Base-by-base conservation (phyloP, 2,113 vertebrate species). In the Galeopterus variegatus region DNA sequence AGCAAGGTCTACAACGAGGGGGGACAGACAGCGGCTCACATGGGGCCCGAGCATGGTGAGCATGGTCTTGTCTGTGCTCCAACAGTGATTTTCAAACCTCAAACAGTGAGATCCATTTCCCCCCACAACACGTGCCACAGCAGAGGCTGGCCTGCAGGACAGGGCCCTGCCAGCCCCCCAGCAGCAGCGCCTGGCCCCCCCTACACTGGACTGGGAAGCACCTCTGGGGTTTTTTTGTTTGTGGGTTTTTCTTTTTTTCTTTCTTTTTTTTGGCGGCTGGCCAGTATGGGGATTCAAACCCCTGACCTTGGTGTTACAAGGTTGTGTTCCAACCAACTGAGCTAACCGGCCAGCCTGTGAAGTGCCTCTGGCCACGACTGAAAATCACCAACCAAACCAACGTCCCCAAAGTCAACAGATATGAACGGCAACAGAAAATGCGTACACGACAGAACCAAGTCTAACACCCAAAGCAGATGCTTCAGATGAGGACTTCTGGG, bases 1-100 rank as follows among this genome's bases (percentile, higher is more conserved):
- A 99, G 96, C 98, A 99, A 98, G 0, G 98, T 99, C 99, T 99
- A 96, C 7, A 96, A 96, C 3, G 92, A 3, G 97, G 85, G 91
- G 36, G 75, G 15, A 64, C 6, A 3, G 23, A 23, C 33, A 23
- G 36, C 2, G 0, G 52, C 10, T 95, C 58, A 26, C 1, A 0
- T 1, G 2, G 26, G 58, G 14, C 14, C 64, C 41, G 4, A 41
- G 41, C 3, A 4, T 41, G 41, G 41, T 41, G 15, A 26, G 17
- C 2, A 26, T 0, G 4, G 48, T 23, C n/a, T 1, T 0, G 5
- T 19, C 6, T 21, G 87, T 24, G 26, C 6, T 0, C 28, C 6
- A 6, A 1, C 9, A 0, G 9, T 3, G 50, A n/a, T 54, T 76
- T 54, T 52, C 23, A 4, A 21, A 10, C 31, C 26, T 36, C 6